A percentile compares a stretch with the other conserved stretches of the same genome.
Conservation (phyloP, 2,888 invertebrate genomes). For the Halictus quadricinctus region DNA sequence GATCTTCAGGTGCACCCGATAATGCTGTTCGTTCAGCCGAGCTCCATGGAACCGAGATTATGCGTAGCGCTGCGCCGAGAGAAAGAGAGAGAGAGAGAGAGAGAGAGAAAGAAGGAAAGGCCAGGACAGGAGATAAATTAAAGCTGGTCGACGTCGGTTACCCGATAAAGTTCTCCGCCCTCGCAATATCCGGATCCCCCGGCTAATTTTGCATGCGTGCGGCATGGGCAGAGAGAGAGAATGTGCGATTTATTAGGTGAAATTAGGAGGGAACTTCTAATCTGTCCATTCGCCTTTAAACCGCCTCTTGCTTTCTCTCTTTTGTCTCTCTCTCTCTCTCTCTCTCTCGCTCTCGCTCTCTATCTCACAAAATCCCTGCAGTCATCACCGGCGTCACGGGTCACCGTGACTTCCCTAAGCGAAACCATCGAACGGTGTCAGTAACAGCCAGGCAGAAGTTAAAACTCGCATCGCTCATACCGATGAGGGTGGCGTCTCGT, state of each 20-base stretch:
- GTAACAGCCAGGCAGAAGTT: background rate
- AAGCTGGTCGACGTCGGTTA: slow-evolving; percentile 55
- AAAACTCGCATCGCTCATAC: slow-evolving; percentile 22
- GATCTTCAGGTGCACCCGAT: slow-evolving; percentile 52
- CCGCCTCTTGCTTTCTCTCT: slow-evolving; percentile 43
- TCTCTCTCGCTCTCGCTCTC: background rate
- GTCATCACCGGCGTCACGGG: background rate
- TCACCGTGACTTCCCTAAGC: slow-evolving; percentile 13
- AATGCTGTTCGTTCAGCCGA: slow-evolving; percentile 30
- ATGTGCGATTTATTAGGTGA: slow-evolving; percentile 67
- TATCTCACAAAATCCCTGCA: background rate
- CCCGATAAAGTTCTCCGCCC: slow-evolving; percentile 63
- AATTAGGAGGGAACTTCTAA: slow-evolving; percentile 71
- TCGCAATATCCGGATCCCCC: slow-evolving; percentile 59
- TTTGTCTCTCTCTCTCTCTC: background rate
- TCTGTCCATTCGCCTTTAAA: slow-evolving; percentile 68
- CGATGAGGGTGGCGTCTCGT: background rate
- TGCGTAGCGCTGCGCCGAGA: slow-evolving; percentile 24
- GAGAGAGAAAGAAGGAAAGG: slow-evolving; percentile 32
- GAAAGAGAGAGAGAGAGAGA: slow-evolving; percentile 29
- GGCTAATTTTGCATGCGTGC: slow-evolving; percentile 64
- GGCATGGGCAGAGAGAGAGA: slow-evolving; percentile 51
- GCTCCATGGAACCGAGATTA: slow-evolving; percentile 36
- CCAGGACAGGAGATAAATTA: slow-evolving; percentile 60
- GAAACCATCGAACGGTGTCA: slow-evolving; percentile 34